Evolutionary conservation across 2,113 vertebrate species (phyloP), one percentile per base, ranked within the genome.

Genomic region (Mesembrinibis cayennensis): DNA sequence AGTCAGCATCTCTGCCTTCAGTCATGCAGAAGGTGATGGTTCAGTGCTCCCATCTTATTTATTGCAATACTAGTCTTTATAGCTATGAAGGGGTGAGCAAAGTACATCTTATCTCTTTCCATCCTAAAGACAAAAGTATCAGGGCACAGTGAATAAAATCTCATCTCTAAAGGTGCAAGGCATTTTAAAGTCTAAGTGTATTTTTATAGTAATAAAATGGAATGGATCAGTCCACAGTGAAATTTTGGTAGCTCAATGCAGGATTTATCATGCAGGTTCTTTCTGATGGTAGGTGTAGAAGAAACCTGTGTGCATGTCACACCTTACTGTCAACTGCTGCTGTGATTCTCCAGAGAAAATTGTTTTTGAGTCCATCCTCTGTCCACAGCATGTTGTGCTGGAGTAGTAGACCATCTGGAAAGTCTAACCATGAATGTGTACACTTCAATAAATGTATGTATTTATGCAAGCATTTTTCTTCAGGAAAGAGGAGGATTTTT

Each of bases 1-100:
- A 32, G 79, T 89, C 90, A 94, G 89, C 90, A 77, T 86, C 87
- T 89, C 52, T 94, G 73, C 40, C 66, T 94, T 76, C 95, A 90
- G 88, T 80, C 76, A 81, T 45, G 92, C 44, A 6, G 86, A 93
- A 96, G 61, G 79, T 56, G 76, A 80, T 50, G 96, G 36, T 96
- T 96, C 79, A 72, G 40, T 90, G 85, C 74, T 83, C 47, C 59
- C 65, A 63, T 74, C 76, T 82, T 85, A 89, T 72, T 86, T 93
- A 72, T 86, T 95, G 91, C 88, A 85, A 32, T 89, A 17, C 69
- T 70, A 34, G 34, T 71, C 79, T 82, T 93, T 82, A 87, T 30
- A 82, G 85, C 73, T 90, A 8, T 61, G 85, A 83, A 87, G 44
- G 22, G 40, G 16, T 40, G 69, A 94, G n/a, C 72, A 70, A 79